These are phyloP conservation scores for Ispidina lecontei DNA, from an alignment of 2,797 vertebrate genomes.

Conservation along the genomic window DNA sequence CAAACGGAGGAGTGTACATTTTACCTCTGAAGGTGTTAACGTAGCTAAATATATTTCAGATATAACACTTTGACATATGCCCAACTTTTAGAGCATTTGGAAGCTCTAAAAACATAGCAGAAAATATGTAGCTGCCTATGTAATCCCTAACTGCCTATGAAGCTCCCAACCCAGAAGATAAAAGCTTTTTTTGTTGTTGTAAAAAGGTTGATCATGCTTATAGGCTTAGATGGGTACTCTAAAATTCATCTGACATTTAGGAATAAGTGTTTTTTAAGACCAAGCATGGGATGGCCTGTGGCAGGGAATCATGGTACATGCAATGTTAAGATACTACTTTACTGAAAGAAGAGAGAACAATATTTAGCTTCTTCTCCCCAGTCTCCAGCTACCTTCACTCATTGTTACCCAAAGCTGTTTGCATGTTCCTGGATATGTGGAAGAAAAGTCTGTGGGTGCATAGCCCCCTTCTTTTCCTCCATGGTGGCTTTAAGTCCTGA, in stretches of 20 bases:
- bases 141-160: not conserved
- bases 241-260: not conserved
- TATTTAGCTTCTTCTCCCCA: not conserved
- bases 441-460: not conserved
- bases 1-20: not conserved
- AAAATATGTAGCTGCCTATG: not conserved
- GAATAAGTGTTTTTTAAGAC: not conserved
- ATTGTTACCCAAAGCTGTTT: not conserved
- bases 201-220: not conserved
- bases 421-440: not conserved
- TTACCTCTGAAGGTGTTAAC: not conserved
- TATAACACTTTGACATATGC: not conserved
- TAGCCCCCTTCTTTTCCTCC: not conserved
- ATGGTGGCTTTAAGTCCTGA: not conserved
- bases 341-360: not conserved
- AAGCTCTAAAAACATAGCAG: not conserved
- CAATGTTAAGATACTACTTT: not conserved
- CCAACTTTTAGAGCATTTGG: not conserved
- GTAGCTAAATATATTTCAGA: not conserved
- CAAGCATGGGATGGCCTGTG: not conserved
- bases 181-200: not conserved
- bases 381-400: not conserved
- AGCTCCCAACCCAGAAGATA: not conserved
- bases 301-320: not conserved
- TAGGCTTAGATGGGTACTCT: not conserved